A percentile compares a stretch with the other conserved stretches of the same genome.
These are phyloP conservation scores for Cephalophus harveyi DNA, from an alignment of 2,113 vertebrate genomes.

Conservation along the genomic window DNA sequence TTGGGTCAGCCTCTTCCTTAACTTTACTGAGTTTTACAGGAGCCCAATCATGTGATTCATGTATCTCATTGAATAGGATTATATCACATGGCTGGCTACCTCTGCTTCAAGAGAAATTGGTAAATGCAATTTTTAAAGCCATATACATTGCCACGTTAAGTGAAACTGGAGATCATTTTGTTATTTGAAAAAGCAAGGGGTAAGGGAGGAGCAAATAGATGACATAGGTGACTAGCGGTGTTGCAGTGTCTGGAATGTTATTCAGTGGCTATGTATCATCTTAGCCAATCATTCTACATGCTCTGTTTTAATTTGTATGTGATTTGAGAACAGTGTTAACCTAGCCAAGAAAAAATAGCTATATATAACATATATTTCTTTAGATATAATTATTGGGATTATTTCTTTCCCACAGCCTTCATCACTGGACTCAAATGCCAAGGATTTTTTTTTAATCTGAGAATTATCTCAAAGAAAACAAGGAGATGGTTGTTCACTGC, in stretches of 20 bases:
- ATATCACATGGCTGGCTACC: background rate
- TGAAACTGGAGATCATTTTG: background rate
- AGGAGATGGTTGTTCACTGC: background rate
- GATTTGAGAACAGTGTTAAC: background rate
- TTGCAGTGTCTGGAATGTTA: background rate
- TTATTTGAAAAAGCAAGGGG: background rate
- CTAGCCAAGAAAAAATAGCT: background rate
- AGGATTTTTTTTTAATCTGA: background rate
- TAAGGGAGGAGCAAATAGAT: background rate
- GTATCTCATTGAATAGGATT: background rate
- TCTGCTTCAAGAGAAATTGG: background rate
- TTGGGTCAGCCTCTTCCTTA: background rate
- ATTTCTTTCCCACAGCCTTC: background rate
- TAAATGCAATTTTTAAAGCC: background rate
- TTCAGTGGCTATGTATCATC: background rate
- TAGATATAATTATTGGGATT: background rate
- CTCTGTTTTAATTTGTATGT: background rate
- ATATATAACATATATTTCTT: background rate
- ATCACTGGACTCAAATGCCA: background rate
- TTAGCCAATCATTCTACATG: background rate
- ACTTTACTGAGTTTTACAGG: background rate
- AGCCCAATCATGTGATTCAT: background rate
- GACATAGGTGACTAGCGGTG: background rate
- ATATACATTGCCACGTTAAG: background rate
- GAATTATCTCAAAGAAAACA: slow-evolving; percentile 10